Percentiles rank a stretch among this genome's conserved stretches.
phyloP scores from a whole-genome alignment of 2,888 invertebrate genomes.

The Therioaphis trifolii region DNA sequence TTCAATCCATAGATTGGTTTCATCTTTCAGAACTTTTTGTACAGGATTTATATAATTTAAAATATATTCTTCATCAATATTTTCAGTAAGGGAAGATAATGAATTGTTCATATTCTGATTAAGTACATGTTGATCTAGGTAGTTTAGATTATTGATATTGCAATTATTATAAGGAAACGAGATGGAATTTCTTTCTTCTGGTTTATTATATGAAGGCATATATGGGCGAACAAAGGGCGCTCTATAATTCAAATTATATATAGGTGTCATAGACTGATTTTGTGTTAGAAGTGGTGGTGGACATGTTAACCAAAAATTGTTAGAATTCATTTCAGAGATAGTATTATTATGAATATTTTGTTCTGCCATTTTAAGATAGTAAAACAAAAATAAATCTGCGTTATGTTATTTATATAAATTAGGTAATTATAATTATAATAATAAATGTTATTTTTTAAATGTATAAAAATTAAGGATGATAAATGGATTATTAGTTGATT shows the following conservation, averaged over 20 bases:
- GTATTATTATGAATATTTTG: not conserved
- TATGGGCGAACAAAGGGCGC: not conserved
- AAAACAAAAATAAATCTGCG: slow-evolving; percentile 29
- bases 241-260: slow-evolving; percentile 6
- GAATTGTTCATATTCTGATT: slow-evolving; percentile 5
- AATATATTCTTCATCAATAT: slow-evolving; percentile 52
- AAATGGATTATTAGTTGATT: slow-evolving; percentile 19
- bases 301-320: slow-evolving; percentile 31
- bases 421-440: not conserved
- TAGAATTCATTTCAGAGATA: not conserved
- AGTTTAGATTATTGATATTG: slow-evolving; percentile 15
- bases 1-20: slow-evolving; percentile 50
- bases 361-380: slow-evolving; percentile 16
- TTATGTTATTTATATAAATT: slow-evolving; percentile 3
- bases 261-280: not conserved
- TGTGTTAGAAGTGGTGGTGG: not conserved
- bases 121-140: not conserved
- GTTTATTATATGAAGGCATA: not conserved
- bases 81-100: slow-evolving; percentile 43
- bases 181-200: not conserved
- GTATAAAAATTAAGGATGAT: not conserved
- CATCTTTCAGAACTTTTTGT: slow-evolving; percentile 25
- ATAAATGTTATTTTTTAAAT: slow-evolving; percentile 32
- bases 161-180: not conserved
- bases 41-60: slow-evolving; percentile 27